Base-by-base conservation (phyloP, 2,888 invertebrate genomes). In the Apamea epomidion region DNA sequence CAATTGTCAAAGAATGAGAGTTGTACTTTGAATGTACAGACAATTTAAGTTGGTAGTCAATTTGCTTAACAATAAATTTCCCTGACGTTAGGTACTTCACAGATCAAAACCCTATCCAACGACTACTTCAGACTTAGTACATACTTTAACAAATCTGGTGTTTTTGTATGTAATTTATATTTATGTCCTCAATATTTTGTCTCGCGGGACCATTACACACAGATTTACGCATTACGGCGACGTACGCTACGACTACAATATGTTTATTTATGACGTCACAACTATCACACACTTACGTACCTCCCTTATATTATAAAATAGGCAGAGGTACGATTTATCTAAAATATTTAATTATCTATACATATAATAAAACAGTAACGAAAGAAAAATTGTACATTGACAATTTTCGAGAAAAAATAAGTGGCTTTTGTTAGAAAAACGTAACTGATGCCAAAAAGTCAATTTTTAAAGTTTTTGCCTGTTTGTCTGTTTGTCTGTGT, bases 211-310 rank as follows among this genome's bases (percentile, higher is more conserved):
- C 82, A 71, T 85, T 81, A 74, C 45, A 37, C 21, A 25, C 76
- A 86, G 73, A 67, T 81, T 76, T 60, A 2, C 58, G 48, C 51
- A 32, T 80, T 74, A 76, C 32, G n/a, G 12, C 54, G 73, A 54
- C 60, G 29, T 68, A 65, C 60, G 29, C 1, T 62, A 42, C 21
- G 64, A 78, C 25, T 37, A n/a, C n/a, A n/a, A n/a, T n/a, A 64
- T 60, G 60, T 64, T 67, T 86, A 76, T 84, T 86, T 84, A 86
- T 81, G 76, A 71, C 48, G 73, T 42, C 64, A 45, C 75, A 73
- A 76, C 73, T 65, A 70, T 25, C 37, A 68, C 54, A 25, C 45
- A 70, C 72, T 60, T 60, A 62, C 37, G 54, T 7, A 12, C 4
- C n/a, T 25, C 8, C 45, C 1, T 21, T 14, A 12, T 42, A 1